phyloP scores from a whole-genome alignment of 2,888 invertebrate genomes.

The Timandra comae region DNA sequence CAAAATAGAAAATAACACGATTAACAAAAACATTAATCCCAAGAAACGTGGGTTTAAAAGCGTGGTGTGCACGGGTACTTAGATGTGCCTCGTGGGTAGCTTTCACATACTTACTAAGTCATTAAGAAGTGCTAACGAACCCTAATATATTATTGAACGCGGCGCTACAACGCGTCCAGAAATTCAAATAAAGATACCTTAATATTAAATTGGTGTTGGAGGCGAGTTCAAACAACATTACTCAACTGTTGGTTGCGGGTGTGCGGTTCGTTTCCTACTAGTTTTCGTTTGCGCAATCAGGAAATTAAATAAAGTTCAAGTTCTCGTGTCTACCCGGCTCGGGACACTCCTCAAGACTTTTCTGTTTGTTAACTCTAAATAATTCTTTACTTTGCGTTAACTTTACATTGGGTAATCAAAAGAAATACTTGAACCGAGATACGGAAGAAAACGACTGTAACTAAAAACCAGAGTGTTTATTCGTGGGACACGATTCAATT shows the following conservation, averaged over 20 bases:
- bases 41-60: no score
- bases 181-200: conserved; percentile 37
- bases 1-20: no score
- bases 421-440: conserved; percentile 3
- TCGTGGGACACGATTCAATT: no score
- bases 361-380: conserved; percentile 17
- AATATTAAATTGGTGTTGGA: conserved; percentile 37
- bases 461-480: no score
- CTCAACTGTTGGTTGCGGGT: conserved; percentile 23
- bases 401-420: conserved; percentile 13
- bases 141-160: conserved; percentile 22
- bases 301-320: conserved; percentile 55
- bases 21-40: no score
- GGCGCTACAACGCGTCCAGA: conserved; percentile 1
- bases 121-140: neutral
- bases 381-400: conserved; percentile 9
- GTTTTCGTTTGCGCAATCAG: conserved; percentile 52
- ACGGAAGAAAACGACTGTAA: no score
- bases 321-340: conserved; percentile 24
- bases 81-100: no score
- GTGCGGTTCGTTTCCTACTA: conserved; percentile 33
- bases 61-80: no score
- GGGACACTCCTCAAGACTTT: conserved; percentile 12
- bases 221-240: conserved; percentile 39
- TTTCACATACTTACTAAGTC: no score